phyloP scores from a whole-genome alignment of 2,888 invertebrate species.

The Thyatira batis region DNA sequence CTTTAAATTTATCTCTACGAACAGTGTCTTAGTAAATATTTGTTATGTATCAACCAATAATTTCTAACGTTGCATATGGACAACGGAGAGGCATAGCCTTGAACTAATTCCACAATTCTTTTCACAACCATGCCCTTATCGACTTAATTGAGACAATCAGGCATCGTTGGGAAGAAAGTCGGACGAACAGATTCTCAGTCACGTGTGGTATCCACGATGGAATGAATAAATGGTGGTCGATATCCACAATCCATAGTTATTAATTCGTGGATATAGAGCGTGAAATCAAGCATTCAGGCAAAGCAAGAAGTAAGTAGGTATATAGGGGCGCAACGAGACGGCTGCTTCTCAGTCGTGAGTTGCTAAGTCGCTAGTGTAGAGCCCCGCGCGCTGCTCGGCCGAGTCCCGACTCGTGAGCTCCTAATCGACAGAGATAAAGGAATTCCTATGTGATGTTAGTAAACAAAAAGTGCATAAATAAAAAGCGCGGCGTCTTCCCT shows the following conservation, averaged over 20 bases:
- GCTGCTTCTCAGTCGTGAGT: constrained; percentile 55
- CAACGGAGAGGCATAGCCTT: constrained; percentile 39
- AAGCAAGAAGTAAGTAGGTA: constrained; percentile 70
- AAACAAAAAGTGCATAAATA: constrained; percentile 77
- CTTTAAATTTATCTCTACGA: neutral
- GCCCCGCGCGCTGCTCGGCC: constrained; percentile 49
- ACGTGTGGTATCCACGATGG: constrained; percentile 31
- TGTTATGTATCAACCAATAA: neutral
- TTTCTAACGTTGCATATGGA: constrained; percentile 3
- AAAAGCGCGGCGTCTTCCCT: constrained; percentile 56
- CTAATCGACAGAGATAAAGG: constrained; percentile 49
- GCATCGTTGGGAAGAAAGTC: constrained; percentile 49
- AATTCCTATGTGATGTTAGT: constrained; percentile 74
- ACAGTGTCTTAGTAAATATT: neutral
- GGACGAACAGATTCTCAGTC: constrained; percentile 37
- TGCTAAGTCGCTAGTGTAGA: constrained; percentile 27
- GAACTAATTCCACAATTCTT: constrained; percentile 50
- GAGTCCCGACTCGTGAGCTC: constrained; percentile 34
- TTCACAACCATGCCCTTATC: constrained; percentile 46
- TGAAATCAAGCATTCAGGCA: constrained; percentile 74
- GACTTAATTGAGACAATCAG: constrained; percentile 53
- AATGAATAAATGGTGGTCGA: constrained; percentile 38
- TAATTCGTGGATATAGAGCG: constrained; percentile 77
- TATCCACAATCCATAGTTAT: constrained; percentile 67
- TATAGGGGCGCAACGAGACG: constrained; percentile 69